These are phyloP conservation scores for Pangasius djambal DNA, from an alignment of 2,797 vertebrate species.

Conservation along the genomic window DNA sequence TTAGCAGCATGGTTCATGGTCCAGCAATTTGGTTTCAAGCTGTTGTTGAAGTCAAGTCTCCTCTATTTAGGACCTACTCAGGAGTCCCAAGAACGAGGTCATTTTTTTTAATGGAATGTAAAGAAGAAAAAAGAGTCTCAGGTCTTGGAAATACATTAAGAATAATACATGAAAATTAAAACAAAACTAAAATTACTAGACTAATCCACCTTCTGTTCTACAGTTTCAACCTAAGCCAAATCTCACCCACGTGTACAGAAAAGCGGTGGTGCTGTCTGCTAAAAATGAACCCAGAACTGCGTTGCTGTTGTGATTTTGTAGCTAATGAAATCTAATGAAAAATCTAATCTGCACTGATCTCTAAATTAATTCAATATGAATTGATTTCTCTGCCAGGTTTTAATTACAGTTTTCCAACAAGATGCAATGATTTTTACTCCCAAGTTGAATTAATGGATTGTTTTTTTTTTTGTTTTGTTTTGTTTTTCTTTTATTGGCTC, in stretches of 20 bases:
- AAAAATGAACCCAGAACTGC: neutral
- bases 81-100: neutral
- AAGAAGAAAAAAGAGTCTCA: too few relatives aligned
- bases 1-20: neutral
- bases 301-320: neutral
- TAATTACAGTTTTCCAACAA: neutral
- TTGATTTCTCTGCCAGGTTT: constrained; percentile 13
- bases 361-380: neutral
- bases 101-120: neutral
- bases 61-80: neutral
- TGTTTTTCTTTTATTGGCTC: neutral
- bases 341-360: constrained; percentile 9
- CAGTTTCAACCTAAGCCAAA: neutral
- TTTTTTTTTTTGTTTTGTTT: neutral
- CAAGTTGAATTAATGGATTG: neutral
- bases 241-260: neutral
- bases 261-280: neutral
- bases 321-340: neutral
- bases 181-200: neutral
- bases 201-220: neutral
- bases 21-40: neutral
- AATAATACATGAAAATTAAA: neutral
- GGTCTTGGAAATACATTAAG: neutral
- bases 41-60: neutral
- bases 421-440: neutral